These are phyloP conservation scores for Sinelater perroti DNA, from an alignment of 2,888 invertebrate genomes.

Conservation along the genomic window DNA sequence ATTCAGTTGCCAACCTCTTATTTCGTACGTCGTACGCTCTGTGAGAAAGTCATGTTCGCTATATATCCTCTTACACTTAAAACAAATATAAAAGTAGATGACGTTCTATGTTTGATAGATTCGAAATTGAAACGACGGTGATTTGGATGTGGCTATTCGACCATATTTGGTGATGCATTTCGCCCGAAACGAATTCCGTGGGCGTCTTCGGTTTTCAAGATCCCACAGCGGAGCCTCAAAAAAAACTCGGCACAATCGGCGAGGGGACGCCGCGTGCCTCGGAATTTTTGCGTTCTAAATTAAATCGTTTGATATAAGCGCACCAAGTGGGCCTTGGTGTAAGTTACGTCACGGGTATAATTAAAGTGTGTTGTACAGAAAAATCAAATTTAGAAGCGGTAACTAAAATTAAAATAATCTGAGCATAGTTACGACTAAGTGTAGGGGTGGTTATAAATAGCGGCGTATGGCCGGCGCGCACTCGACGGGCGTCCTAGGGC, in stretches of 20 bases:
- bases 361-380: slow-evolving; percentile 53
- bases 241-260: slow-evolving; percentile 13
- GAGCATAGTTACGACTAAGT: slow-evolving; percentile 53
- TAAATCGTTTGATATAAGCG: slow-evolving; percentile 47
- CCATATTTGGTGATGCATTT: too few species aligned
- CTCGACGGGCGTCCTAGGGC: slow-evolving; percentile 41
- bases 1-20: too few species aligned
- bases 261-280: slow-evolving; percentile 25
- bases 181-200: too few species aligned
- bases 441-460: slow-evolving; percentile 56
- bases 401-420: slow-evolving; percentile 59
- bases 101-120: too few species aligned
- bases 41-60: too few species aligned
- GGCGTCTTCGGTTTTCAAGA: too few species aligned
- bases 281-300: slow-evolving; percentile 48
- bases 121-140: too few species aligned
- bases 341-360: slow-evolving; percentile 53
- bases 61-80: too few species aligned
- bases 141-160: too few species aligned
- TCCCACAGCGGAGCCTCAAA: too few species aligned
- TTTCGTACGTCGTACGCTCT: too few species aligned
- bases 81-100: too few species aligned
- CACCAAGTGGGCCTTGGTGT: slow-evolving; percentile 48
- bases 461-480: slow-evolving; percentile 36
- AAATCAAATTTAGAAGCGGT: slow-evolving; percentile 55